Base-by-base conservation (phyloP, 2,113 vertebrate species). In the Tragelaphus scriptus region DNA sequence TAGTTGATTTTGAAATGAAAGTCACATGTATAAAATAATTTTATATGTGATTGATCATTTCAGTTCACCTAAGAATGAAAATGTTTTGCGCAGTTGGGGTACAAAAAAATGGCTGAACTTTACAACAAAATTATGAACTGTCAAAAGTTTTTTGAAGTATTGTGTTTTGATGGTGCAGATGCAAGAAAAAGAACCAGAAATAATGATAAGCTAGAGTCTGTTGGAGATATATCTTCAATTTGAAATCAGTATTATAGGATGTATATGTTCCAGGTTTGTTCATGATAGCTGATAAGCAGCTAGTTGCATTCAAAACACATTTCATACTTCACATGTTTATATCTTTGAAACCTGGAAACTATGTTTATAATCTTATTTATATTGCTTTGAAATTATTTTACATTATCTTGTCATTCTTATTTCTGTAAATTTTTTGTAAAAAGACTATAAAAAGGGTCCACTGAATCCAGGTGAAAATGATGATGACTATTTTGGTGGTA, bases 41-140 rank as follows among this genome's bases (percentile, higher is more conserved):
- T 25, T 84, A 14, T 84, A 36, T 55, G 81, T 80, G 23, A 53
- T 81, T 82, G 9, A 59, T 91, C n/a, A 85, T 91, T 75, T 93
- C 49, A 92, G 40, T 91, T 89, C 95, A 23, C 55, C 71, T 97
- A 68, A 93, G 49, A 68, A 58, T 93, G 87, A 68, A 96, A 68
- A 55, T 84, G 40, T 86, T 90, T 96, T 96, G 32, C 40, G 71
- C n/a, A 84, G 21, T 94, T 94, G 56, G 16, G 28, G 32, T 95
- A 1, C 40, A 56, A 93, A 93, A 63, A 93, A 95, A 94, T 89
- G 47, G 28, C 80, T 90, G 4, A 65, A 65, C 6, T 96, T 23
- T 81, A 88, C 26, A 95, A 21, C 40, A 96, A 94, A 77, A 92
- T 86, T 91, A 81, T 44, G 77, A 90, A 19, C 17, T 94, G 63